phyloP scores from a whole-genome alignment of 2,888 invertebrate species.

The Hecatera dysodea region DNA sequence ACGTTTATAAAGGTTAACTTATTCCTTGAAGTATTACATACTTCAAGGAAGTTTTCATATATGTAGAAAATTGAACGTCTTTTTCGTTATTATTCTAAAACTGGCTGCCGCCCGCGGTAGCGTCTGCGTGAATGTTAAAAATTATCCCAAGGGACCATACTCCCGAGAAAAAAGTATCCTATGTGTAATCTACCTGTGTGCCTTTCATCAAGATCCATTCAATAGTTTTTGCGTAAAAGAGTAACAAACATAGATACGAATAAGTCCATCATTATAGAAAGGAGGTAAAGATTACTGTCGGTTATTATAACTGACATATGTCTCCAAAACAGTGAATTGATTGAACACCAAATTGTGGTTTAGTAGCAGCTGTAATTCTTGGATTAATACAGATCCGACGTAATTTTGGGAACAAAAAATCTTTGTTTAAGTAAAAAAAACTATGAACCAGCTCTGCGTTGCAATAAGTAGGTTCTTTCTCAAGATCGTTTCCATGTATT shows the following conservation, averaged over 20 bases:
- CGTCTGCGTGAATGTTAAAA: no score
- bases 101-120: no score
- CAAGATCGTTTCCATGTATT: conserved; percentile 26
- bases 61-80: background rate
- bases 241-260: no score
- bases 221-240: no score
- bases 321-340: background rate
- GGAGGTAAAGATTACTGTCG: no score
- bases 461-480: conserved; percentile 8
- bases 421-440: background rate
- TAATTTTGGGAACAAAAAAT: background rate
- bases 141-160: no score
- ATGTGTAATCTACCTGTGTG: no score
- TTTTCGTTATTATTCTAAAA: background rate
- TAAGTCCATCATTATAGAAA: no score
- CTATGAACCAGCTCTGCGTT: conserved; percentile 19
- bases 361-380: background rate
- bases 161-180: no score
- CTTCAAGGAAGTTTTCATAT: background rate
- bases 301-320: no score
- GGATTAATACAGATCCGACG: background rate
- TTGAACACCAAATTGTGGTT: background rate
- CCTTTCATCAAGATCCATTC: no score
- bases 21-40: background rate
- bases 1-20: background rate